Percentiles rank a stretch among this genome's conserved stretches.
Conservation (phyloP, 1,140 invertebrate genomes). For the Asobara japonica region DNA sequence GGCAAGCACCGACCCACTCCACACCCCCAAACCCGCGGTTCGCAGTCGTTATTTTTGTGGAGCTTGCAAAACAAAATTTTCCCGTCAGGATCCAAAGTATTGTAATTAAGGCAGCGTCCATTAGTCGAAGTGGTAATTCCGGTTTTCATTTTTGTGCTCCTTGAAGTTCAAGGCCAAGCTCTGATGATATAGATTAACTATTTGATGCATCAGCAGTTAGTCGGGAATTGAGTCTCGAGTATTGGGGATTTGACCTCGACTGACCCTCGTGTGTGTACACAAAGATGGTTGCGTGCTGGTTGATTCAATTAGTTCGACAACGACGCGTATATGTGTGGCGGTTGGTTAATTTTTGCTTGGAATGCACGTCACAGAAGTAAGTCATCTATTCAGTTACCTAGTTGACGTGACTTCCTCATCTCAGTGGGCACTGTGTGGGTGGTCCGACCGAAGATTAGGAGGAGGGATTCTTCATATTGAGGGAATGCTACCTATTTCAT, state of each 20-base stretch:
- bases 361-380: not conserved
- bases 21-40: too few species aligned
- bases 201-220: conserved; percentile 32
- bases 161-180: not conserved
- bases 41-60: too few species aligned
- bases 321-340: conserved; percentile 42
- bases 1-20: too few species aligned
- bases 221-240: conserved; percentile 53
- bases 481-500: too few species aligned
- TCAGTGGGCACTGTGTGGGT: not conserved
- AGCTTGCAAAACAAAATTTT: too few species aligned
- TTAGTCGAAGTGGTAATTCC: not conserved
- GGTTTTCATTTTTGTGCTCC: not conserved
- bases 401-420: not conserved
- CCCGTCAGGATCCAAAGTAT: too few species aligned
- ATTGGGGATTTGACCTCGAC: conserved; percentile 59
- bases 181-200: not conserved
- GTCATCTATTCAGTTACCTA: not conserved
- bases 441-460: not conserved
- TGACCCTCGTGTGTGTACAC: conserved; percentile 55
- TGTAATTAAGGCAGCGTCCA: too few species aligned
- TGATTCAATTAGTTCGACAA: conserved; percentile 60
- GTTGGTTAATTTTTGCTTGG: not conserved
- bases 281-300: conserved; percentile 55
- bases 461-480: not conserved